These are phyloP conservation scores for Pelodiscus sinensis DNA, from an alignment of 2,113 vertebrate species.

Conservation along the genomic window DNA sequence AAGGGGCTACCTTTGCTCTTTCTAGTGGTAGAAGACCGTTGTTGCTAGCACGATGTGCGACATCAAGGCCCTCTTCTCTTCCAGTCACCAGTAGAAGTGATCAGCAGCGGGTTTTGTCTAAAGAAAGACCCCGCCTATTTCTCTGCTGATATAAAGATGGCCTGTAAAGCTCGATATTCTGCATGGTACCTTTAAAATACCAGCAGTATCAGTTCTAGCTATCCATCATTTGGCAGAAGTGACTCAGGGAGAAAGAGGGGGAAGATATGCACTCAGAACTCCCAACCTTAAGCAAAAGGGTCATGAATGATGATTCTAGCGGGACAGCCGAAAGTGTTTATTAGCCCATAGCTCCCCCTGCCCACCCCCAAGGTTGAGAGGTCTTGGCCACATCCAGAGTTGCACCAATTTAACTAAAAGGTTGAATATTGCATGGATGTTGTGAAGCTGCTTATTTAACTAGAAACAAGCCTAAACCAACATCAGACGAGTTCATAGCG, in stretches of 20 bases:
- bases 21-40: not conserved
- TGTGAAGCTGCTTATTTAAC: not conserved
- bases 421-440: not conserved
- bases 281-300: not conserved
- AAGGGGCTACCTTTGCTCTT: not conserved
- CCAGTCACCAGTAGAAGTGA: not conserved
- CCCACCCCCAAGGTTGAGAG: not conserved
- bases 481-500: not conserved
- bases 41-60: not conserved
- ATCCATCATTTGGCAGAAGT: not conserved
- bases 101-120: not conserved
- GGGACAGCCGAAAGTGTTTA: not conserved
- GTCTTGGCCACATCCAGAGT: not conserved
- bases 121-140: not conserved
- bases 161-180: not conserved
- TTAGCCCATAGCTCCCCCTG: not conserved
- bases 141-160: constrained; percentile 37
- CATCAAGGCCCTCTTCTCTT: constrained; percentile 34
- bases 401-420: not conserved
- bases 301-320: not conserved
- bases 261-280: not conserved
- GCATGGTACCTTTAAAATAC: not conserved
- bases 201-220: not conserved
- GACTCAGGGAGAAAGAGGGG: not conserved
- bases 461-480: not conserved